These are phyloP conservation scores for Borostomias antarcticus DNA, from an alignment of 2,797 vertebrate genomes.

Conservation along the genomic window DNA sequence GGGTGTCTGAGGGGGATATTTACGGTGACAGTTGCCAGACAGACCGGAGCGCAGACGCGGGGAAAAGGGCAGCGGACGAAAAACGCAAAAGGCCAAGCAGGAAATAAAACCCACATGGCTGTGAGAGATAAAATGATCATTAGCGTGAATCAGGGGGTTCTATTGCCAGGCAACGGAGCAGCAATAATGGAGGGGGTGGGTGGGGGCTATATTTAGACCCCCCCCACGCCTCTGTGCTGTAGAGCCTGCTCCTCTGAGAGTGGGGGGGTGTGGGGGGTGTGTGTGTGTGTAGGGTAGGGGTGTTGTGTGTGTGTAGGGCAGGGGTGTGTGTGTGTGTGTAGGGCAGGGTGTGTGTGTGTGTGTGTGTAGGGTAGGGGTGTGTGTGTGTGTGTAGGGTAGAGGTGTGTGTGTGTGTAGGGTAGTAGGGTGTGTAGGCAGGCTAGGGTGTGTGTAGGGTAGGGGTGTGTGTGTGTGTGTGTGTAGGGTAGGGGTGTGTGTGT, in stretches of 20 bases:
- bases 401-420: no score
- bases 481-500: no score
- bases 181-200: conserved; percentile 34
- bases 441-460: not conserved
- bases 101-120: conserved; percentile 32
- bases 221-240: conserved; percentile 10
- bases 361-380: no score
- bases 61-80: conserved; percentile 4
- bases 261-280: no score
- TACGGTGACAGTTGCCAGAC: conserved; percentile 10
- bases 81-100: conserved; percentile 19
- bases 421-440: no score
- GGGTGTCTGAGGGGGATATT: not conserved
- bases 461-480: not conserved
- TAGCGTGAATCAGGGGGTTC: conserved; percentile 59
- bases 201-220: conserved; percentile 50
- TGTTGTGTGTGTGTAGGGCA: no score
- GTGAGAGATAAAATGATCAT: conserved; percentile 61
- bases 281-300: not conserved
- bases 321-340: conserved; percentile 15
- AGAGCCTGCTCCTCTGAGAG: conserved; percentile 48
- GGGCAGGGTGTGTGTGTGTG: not conserved
- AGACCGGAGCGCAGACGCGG: conserved; percentile 8
- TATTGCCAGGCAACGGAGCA: conserved; percentile 56
- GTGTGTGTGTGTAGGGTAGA: no score